Evolutionary conservation across 1,140 invertebrate genomes (phyloP).

Genomic region (Stegodyphus dumicola): DNA sequence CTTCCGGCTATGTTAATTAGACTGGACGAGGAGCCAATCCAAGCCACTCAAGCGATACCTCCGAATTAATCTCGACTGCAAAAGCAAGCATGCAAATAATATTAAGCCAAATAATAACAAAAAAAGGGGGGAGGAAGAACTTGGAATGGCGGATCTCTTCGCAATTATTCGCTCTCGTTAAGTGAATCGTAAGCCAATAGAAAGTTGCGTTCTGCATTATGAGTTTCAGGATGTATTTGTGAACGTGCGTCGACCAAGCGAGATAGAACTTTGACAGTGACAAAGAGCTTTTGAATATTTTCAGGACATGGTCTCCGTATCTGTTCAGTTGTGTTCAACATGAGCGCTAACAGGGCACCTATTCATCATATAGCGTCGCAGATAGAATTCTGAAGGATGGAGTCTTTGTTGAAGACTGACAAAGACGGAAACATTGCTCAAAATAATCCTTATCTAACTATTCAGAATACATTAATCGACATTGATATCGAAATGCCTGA

Average conservation of each 20-base stretch:
- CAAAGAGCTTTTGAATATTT: background rate
- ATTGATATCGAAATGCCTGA: too few species aligned
- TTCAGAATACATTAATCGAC: too few species aligned
- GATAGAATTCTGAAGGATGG: too few species aligned
- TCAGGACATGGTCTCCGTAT: too few species aligned
- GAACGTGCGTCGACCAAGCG: background rate
- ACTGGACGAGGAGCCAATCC: background rate
- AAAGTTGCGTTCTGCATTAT: constrained; percentile 17
- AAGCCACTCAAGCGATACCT: constrained; percentile 1
- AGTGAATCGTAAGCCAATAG: background rate
- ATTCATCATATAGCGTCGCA: too few species aligned
- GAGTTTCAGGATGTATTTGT: constrained; percentile 22
- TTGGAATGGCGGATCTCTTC: background rate
- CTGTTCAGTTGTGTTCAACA: background rate
- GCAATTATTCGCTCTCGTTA: constrained; percentile 31
- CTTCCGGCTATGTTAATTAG: too few species aligned
- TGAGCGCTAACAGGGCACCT: too few species aligned
- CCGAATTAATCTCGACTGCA: constrained; percentile 6
- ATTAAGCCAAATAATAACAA: constrained; percentile 5
- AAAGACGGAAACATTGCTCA: too few species aligned
- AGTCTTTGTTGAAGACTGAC: too few species aligned
- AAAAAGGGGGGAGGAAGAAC: background rate
- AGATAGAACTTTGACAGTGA: constrained; percentile 7
- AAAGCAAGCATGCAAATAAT: background rate
- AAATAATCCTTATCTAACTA: too few species aligned